These are phyloP conservation scores for Nyctereutes procyonoides DNA, from an alignment of 2,113 vertebrate species.

Conservation along the genomic window DNA sequence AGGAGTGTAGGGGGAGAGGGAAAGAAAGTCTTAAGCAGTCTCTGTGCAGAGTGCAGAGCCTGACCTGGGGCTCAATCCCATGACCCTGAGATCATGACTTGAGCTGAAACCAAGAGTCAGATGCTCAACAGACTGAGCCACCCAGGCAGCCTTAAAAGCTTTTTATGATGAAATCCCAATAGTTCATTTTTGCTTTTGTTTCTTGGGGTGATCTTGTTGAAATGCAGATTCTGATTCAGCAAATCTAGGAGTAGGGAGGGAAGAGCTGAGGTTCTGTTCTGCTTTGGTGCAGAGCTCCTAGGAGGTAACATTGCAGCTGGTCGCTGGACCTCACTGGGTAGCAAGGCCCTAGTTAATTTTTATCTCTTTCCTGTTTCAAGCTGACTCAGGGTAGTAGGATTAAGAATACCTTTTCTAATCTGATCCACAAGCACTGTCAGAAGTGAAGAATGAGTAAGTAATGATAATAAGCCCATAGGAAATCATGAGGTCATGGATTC, in stretches of 20 bases:
- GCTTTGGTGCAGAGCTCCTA: not conserved
- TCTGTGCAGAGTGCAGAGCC: not conserved
- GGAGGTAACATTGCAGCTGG: not conserved
- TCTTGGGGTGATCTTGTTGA: not conserved
- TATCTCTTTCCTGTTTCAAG: slow-evolving; percentile 27
- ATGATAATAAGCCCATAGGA: not conserved
- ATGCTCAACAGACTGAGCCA: not conserved
- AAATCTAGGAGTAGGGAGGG: not conserved
- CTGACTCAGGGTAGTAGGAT: not conserved
- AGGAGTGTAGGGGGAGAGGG: not conserved
- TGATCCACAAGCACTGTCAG: not conserved
- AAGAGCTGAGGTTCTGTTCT: not conserved
- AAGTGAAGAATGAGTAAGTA: slow-evolving; percentile 40
- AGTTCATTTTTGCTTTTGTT: not conserved
- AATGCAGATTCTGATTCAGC: not conserved
- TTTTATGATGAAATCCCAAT: not conserved
- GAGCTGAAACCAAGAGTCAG: not conserved
- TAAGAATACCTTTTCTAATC: slow-evolving; percentile 33
- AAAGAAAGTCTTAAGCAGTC: not conserved
- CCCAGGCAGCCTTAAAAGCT: not conserved
- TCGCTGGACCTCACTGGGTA: not conserved
- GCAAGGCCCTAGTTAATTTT: not conserved
- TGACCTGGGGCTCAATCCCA: not conserved
- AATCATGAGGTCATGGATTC: slow-evolving; percentile 3
- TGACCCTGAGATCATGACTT: not conserved